Conservation (phyloP, 1,140 invertebrate genomes). For the Lethocerus indicus region DNA sequence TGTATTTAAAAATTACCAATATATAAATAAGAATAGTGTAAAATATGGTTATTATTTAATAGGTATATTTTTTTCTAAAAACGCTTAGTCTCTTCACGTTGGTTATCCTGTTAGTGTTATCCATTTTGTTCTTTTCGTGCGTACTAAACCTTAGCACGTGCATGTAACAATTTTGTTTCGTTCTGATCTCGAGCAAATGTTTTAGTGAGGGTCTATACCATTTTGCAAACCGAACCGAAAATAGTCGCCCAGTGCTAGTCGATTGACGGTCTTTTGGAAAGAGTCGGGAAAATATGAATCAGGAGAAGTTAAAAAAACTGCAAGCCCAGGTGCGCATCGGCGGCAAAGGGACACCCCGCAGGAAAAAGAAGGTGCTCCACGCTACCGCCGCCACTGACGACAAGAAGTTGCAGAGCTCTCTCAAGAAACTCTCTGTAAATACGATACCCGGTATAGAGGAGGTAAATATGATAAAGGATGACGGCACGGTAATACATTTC, state of each 20-base stretch:
- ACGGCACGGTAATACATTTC: slow-evolving; percentile 97
- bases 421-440: slow-evolving; percentile 95
- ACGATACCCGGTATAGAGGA: slow-evolving; percentile 99
- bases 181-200: not conserved
- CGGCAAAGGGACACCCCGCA: slow-evolving; percentile 92
- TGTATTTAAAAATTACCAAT: not conserved
- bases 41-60: not conserved
- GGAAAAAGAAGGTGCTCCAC: slow-evolving; percentile 99
- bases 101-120: slow-evolving; percentile 4
- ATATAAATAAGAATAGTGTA: not conserved
- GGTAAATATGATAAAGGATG: slow-evolving; percentile 99
- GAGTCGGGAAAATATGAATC: slow-evolving; percentile 54
- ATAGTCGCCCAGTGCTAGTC: not conserved
- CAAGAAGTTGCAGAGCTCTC: slow-evolving; percentile 94
- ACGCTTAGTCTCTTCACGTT: not conserved
- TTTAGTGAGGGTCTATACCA: not conserved
- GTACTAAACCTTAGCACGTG: slow-evolving; percentile 5
- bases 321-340: slow-evolving; percentile 92
- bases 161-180: slow-evolving; percentile 2
- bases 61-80: not conserved
- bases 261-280: not conserved
- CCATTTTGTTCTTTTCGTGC: slow-evolving; percentile 2
- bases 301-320: slow-evolving; percentile 85
- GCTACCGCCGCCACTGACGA: slow-evolving; percentile 97
- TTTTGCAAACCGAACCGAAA: not conserved